Base-by-base conservation (phyloP, 2,888 invertebrate genomes). In the Dione vanillae region DNA sequence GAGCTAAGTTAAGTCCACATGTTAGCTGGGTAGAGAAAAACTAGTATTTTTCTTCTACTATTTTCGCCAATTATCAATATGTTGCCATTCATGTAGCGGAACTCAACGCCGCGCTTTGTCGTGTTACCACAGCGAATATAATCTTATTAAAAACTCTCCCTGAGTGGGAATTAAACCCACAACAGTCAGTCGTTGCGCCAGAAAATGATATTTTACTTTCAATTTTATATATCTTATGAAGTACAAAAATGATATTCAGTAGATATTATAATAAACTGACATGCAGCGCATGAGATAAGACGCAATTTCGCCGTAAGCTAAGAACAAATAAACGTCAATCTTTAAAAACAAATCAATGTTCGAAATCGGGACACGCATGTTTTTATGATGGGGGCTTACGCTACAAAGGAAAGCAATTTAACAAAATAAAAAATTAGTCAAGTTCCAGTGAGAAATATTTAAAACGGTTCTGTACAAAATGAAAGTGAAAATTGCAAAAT, bases 331-430 rank as follows among this genome's bases (percentile, higher is more conserved):
- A 91, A 90, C 83, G 87, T 90, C 86, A 83, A 83, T 86, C 82
- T 83, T 90, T 89, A 90, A 91, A 91, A 91, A 92, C 89, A 89
- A 91, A 91, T 92, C 89, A 89, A 84, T 85, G 86, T 88, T 83
- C 75, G 75, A 83, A 81, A 82, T 78, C 80, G 81, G 79, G 80
- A 78, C 87, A 85, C 87, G 87, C 85, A 86, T 87, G 86, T 83
- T 84, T 84, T 82, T 88, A 88, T 85, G 87, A 87, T 84, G 86
- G 86, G 87, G 85, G 79, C 82, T 78, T 74, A 76, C 77, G 81
- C 73, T 88, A 91, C 90, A 92, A 89, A 92, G 88, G 82, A 89
- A 91, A 92, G 91, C 90, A 91, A 92, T 93, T 93, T 92, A 89
- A 89, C 85, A 88, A 91, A 91, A 91, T 90, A 90, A 88, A 91